Evolutionary conservation across 2,888 invertebrate species (phyloP).

Genomic region (Aelia acuminata): DNA sequence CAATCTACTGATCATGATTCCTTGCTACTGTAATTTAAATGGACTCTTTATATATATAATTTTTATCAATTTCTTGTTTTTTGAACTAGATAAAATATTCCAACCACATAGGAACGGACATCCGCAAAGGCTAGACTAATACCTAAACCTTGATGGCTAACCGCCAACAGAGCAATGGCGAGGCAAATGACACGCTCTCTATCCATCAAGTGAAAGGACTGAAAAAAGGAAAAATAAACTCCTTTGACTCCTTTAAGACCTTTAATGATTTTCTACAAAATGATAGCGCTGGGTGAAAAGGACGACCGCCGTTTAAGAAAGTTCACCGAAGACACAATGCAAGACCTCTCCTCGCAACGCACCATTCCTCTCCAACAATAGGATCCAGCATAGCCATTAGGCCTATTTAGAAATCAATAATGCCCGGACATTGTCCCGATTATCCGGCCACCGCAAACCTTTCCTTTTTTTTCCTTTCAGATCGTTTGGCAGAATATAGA

Average conservation of each 20-base stretch:
- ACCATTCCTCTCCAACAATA: not conserved
- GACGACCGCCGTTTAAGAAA: slow-evolving; percentile 27
- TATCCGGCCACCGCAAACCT: not conserved
- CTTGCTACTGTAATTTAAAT: too few relatives aligned
- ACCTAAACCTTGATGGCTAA: not conserved
- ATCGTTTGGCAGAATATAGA: not conserved
- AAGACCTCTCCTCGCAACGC: not conserved
- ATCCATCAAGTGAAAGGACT: slow-evolving; percentile 23
- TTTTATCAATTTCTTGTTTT: too few relatives aligned
- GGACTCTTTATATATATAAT: too few relatives aligned
- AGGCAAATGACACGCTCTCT: slow-evolving; percentile 15
- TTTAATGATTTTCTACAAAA: slow-evolving; percentile 20
- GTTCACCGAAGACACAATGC: slow-evolving; percentile 10
- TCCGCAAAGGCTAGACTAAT: too few relatives aligned
- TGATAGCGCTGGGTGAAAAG: not conserved
- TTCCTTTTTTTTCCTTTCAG: not conserved
- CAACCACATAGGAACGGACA: not conserved
- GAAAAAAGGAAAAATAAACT: slow-evolving; percentile 2
- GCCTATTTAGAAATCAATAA: slow-evolving; percentile 8
- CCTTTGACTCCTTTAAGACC: slow-evolving; percentile 15
- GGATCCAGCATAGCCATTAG: not conserved
- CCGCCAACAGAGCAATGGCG: not conserved
- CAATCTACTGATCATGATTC: too few relatives aligned
- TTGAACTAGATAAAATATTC: too few relatives aligned
- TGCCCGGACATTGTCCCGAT: not conserved